Evolutionary conservation across 2,888 invertebrate genomes (phyloP).

Genomic region (Matsumyia berberina): DNA sequence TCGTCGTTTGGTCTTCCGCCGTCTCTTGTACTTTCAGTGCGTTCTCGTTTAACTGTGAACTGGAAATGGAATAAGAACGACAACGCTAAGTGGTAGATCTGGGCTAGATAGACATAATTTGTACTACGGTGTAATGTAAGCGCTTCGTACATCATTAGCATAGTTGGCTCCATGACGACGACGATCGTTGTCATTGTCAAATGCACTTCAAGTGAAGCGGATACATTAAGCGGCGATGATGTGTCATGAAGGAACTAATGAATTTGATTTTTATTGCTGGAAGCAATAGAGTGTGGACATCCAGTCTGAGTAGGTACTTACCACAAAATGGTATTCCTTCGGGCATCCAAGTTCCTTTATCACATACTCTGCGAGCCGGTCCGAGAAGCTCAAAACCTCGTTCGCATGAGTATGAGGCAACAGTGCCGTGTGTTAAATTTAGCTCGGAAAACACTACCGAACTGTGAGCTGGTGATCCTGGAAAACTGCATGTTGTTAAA

Average conservation of each 20-base stretch:
- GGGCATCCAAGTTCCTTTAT: constrained; percentile 92
- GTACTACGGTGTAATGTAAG: constrained; percentile 28
- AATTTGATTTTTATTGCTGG: constrained; percentile 38
- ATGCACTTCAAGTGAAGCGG: constrained; percentile 35
- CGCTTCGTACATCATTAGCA: constrained; percentile 69
- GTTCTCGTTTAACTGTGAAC: constrained; percentile 57
- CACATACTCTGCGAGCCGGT: constrained; percentile 91
- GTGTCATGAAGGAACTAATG: constrained; percentile 26
- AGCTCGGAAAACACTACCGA: constrained; percentile 91
- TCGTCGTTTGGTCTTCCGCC: not conserved
- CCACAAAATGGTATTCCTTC: constrained; percentile 97
- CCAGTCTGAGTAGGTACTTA: constrained; percentile 85
- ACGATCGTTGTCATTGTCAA: not conserved
- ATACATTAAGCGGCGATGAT: constrained; percentile 26
- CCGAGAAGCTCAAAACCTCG: constrained; percentile 96
- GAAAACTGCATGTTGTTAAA: constrained; percentile 89
- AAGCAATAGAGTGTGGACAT: not conserved
- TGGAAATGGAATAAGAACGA: constrained; percentile 55
- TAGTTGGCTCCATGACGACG: constrained; percentile 51
- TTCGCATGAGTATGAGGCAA: constrained; percentile 94
- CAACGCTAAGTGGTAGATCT: constrained; percentile 54
- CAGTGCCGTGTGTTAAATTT: constrained; percentile 85
- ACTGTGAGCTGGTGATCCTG: constrained; percentile 95
- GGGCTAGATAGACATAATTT: constrained; percentile 46
- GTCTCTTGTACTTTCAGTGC: not conserved